These are phyloP conservation scores for Vandiemenella viatica DNA, from an alignment of 2,888 invertebrate genomes.

Conservation along the genomic window DNA sequence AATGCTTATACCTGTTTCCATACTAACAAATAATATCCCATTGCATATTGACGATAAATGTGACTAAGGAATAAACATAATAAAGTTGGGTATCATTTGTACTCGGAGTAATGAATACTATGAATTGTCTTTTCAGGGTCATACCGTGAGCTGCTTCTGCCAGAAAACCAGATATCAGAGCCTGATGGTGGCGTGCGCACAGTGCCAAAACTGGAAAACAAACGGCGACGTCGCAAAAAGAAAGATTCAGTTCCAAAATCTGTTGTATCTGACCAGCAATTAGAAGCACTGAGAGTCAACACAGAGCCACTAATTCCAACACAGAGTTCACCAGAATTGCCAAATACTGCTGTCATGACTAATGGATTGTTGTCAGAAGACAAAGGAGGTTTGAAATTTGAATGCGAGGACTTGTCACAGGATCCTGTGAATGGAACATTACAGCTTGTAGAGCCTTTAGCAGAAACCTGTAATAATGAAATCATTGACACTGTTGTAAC, in stretches of 20 bases:
- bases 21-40: no score
- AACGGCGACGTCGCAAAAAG: slow-evolving; percentile 34
- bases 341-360: neutral
- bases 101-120: no score
- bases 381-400: neutral
- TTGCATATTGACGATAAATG: no score
- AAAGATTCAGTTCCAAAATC: slow-evolving; percentile 21
- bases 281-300: neutral
- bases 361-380: neutral
- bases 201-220: slow-evolving; percentile 22
- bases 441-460: neutral
- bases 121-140: no score
- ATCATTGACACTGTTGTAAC: neutral
- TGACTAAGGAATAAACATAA: no score
- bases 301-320: neutral
- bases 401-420: neutral
- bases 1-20: no score
- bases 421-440: no score
- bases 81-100: no score
- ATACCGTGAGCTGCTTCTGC: slow-evolving; percentile 13
- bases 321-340: slow-evolving; percentile 4
- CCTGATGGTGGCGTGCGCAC: slow-evolving; percentile 30
- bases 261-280: no score
- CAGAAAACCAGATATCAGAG: slow-evolving; percentile 3
- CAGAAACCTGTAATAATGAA: neutral